Evolutionary conservation across 2,797 vertebrate genomes (phyloP).

Genomic region (Leptodactylus fallax): DNA sequence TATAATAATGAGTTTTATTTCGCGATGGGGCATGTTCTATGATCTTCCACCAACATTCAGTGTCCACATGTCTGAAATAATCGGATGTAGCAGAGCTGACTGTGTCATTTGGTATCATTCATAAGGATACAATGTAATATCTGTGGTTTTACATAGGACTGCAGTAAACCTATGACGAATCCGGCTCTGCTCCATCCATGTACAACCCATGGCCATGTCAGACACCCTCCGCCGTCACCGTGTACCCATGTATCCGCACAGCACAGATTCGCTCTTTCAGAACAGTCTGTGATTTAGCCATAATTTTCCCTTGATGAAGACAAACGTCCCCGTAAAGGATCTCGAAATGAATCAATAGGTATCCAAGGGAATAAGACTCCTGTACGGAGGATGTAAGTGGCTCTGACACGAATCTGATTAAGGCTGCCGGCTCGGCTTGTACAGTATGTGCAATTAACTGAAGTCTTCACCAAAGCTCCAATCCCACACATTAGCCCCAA

Average conservation of each 20-base stretch:
- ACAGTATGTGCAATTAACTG: conserved; percentile 38
- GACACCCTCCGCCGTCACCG: no score
- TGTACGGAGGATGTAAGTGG: conserved; percentile 13
- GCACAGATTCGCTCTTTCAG: background rate
- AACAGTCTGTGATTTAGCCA: conserved; percentile 2
- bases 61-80: no score
- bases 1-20: no score
- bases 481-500: conserved; percentile 38
- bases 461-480: conserved; percentile 8
- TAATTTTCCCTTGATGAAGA: conserved; percentile 34
- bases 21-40: no score
- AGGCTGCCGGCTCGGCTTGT: background rate
- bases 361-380: conserved; percentile 13
- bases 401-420: conserved; percentile 33
- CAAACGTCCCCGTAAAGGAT: conserved; percentile 20
- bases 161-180: background rate
- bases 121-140: background rate
- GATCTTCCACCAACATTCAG: no score
- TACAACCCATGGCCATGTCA: background rate
- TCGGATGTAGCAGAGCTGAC: no score
- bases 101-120: no score
- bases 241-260: background rate
- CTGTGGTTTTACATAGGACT: background rate
- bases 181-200: background rate
- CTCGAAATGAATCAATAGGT: conserved; percentile 34